Percentiles rank a stretch among this genome's conserved stretches.
phyloP scores from a whole-genome alignment of 2,113 vertebrate species.

The Picathartes gymnocephalus region DNA sequence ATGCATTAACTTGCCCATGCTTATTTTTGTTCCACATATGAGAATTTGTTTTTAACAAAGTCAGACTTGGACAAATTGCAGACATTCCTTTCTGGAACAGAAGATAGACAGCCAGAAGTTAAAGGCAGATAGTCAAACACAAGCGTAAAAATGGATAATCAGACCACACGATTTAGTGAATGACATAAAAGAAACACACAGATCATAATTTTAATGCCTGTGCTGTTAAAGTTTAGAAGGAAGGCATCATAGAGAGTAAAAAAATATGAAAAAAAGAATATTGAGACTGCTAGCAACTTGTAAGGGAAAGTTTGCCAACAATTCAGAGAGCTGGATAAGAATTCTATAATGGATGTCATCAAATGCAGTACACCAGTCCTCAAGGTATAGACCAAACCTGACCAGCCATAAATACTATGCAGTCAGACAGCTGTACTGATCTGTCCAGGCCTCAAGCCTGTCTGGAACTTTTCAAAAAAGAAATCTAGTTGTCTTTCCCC shows the following conservation, averaged over 20 bases:
- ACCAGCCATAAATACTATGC: constrained; percentile 7
- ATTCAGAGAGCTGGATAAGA: not conserved
- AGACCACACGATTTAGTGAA: not conserved
- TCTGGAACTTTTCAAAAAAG: constrained; percentile 27
- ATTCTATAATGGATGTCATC: not conserved
- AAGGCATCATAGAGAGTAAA: not conserved
- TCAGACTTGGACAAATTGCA: constrained; percentile 39
- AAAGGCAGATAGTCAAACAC: not conserved
- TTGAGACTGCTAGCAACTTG: not conserved
- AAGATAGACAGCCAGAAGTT: not conserved
- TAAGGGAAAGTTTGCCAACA: not conserved
- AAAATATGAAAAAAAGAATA: not conserved
- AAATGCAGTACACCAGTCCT: not conserved
- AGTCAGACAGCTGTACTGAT: not conserved
- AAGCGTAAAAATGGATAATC: constrained; percentile 24
- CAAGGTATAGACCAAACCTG: constrained; percentile 11
- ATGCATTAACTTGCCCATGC: not conserved
- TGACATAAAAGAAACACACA: not conserved
- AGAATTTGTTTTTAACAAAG: not conserved
- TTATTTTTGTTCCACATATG: not conserved
- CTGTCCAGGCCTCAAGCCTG: not conserved
- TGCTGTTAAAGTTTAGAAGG: not conserved
- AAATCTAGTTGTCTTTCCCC: not conserved
- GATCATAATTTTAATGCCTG: not conserved
- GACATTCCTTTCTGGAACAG: constrained; percentile 37